These are phyloP conservation scores for Micromys minutus DNA, from an alignment of 2,113 vertebrate genomes.

Conservation along the genomic window DNA sequence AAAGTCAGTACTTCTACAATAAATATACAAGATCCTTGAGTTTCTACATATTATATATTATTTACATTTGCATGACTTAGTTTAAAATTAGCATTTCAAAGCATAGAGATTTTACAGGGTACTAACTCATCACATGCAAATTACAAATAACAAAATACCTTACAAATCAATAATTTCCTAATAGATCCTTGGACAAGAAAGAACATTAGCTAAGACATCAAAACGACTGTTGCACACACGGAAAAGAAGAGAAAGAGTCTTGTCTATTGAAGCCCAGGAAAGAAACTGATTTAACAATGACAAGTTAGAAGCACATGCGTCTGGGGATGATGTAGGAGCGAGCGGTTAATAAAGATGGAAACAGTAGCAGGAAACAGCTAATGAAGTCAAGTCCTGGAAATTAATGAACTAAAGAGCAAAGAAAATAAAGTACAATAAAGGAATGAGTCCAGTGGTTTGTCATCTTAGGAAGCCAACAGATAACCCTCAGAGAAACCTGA, in stretches of 20 bases:
- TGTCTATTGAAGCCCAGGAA: not conserved
- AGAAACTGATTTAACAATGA: not conserved
- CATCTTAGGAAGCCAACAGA: not conserved
- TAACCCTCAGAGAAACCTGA: not conserved
- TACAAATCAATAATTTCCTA: not conserved
- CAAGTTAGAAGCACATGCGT: not conserved
- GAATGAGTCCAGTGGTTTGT: not conserved
- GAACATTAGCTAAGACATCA: slow-evolving; percentile 15
- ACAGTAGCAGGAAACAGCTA: not conserved
- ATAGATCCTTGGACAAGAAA: not conserved
- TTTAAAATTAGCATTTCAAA: slow-evolving; percentile 7
- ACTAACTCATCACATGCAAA: not conserved
- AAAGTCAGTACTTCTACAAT: not conserved
- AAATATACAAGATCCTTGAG: not conserved
- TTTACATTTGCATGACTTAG: not conserved
- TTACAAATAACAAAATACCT: slow-evolving; percentile 1
- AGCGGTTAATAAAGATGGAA: not conserved
- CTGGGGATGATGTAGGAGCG: not conserved
- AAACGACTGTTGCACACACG: not conserved
- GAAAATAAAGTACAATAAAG: not conserved
- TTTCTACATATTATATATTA: not conserved
- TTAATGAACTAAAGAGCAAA: slow-evolving; percentile 10
- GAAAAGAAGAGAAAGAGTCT: not conserved
- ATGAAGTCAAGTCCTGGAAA: not conserved
- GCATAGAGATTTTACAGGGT: not conserved